phyloP scores from a whole-genome alignment of 37 sponge, comb jelly and placozoan genomes.

The Hexactinellida sp. region DNA sequence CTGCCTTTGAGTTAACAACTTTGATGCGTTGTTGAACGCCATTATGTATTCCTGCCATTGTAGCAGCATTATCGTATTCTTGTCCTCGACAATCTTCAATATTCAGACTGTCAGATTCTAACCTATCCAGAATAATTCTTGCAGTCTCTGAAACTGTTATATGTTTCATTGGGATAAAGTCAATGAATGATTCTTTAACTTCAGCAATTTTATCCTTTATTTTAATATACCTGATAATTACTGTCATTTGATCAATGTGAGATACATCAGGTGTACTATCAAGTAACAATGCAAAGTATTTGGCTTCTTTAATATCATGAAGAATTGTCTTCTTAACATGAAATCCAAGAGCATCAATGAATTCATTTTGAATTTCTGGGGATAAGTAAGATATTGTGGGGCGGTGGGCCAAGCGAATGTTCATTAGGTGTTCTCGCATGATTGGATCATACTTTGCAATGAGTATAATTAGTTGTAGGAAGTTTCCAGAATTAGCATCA shows the following conservation, averaged over 20 bases:
- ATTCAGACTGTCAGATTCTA: neutral
- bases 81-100: neutral
- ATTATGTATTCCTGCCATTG: neutral
- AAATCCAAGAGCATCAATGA: neutral
- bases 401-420: neutral
- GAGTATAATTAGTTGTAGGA: neutral
- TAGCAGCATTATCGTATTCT: neutral
- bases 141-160: neutral
- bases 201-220: neutral
- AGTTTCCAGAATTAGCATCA: neutral
- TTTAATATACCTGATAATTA: neutral
- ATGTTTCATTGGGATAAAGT: neutral
- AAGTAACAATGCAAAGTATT: neutral
- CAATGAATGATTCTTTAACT: neutral
- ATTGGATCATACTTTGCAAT: neutral
- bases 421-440: neutral
- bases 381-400: neutral
- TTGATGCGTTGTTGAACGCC: neutral
- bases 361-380: neutral
- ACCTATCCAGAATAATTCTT: neutral
- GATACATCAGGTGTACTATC: neutral
- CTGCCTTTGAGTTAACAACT: neutral
- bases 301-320: neutral
- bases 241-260: neutral
- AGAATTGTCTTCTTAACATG: neutral